Percentiles rank a stretch among this genome's conserved stretches.
These are phyloP conservation scores for Bombyx mori DNA, from an alignment of 1,140 invertebrate genomes.

Conservation along the genomic window DNA sequence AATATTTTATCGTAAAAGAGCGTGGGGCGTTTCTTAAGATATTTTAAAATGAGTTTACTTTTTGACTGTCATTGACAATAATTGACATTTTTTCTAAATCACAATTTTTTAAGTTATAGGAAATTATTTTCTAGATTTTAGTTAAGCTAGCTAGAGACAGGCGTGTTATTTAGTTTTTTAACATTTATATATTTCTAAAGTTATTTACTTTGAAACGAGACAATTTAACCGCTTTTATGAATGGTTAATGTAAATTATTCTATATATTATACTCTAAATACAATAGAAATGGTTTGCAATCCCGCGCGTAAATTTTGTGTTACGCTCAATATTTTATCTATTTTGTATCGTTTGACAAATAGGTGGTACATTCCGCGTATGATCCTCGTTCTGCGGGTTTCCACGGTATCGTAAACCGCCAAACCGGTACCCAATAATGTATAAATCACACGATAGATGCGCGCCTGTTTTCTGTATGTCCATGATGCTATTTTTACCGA, in stretches of 20 bases:
- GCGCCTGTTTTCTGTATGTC: slow-evolving; percentile 65
- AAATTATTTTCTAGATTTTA: too few species aligned
- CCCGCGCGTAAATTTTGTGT: slow-evolving; percentile 2
- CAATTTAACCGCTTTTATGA: too few species aligned
- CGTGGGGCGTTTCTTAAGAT: too few species aligned
- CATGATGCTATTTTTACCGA: slow-evolving; percentile 53
- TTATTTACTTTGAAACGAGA: too few species aligned
- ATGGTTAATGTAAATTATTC: slow-evolving; percentile 13
- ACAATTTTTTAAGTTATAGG: too few species aligned
- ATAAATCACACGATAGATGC: slow-evolving; percentile 56
- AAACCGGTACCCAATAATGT: slow-evolving; percentile 49
- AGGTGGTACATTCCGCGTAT: slow-evolving; percentile 14
- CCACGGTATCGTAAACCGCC: slow-evolving; percentile 40
- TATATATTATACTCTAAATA: slow-evolving; percentile 5
- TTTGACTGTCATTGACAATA: too few species aligned
- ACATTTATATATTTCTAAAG: too few species aligned
- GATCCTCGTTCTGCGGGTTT: slow-evolving; percentile 11
- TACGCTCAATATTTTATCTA: slow-evolving; percentile 5
- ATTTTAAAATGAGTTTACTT: too few species aligned
- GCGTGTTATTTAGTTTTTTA: too few species aligned
- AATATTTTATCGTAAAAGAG: too few species aligned
- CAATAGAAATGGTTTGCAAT: slow-evolving; percentile 9
- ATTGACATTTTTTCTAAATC: too few species aligned
- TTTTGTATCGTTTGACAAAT: slow-evolving; percentile 25
- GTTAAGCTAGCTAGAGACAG: too few species aligned